Evolutionary conservation across 2,888 invertebrate genomes (phyloP), one percentile per base, ranked within the genome.

Genomic region (Tinea pellionella): DNA sequence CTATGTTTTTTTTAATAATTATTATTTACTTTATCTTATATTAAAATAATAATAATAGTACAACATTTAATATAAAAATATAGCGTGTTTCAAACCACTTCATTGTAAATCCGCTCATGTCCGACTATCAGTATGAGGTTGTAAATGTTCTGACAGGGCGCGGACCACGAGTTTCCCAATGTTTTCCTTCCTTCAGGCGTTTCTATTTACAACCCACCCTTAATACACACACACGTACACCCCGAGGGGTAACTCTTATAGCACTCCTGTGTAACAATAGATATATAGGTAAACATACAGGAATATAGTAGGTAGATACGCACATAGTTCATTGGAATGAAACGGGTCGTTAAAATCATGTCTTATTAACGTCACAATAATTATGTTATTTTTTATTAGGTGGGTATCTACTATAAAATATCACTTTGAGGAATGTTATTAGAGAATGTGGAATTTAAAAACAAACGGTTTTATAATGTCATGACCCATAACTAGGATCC

Each of bases 101-200:
- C 19, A 42, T 37, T 42, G 42, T 15, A 59, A 59, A 59, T 42
- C 42, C 41, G 59, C 59, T 59, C 59, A 12, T 42, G 59, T 59
- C 42, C n/a, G 13, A 37, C 42, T 41, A 41, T 42, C 41, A 59
- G 11, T 58, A 59, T 41, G n/a, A 59, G 42, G 42, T 42, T 59
- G 59, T 59, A 59, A 59, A 59, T 41, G 30, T 32, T 15, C 18
- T n/a, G 29, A 30, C 42, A 32, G 32, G 32, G 57, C 57, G 13
- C 18, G 24, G 19, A 32, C 32, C 32, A 18, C 55, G 55, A 24
- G 11, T n/a, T n/a, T 12, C 24, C 19, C 24, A 55, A 24, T 47
- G 18, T 55, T 18, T 55, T 55, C 57, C 16, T 57, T 57, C 57
- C 57, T 57, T 57, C 57, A 57, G 57, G 57, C 57, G 32, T 57